phyloP scores from a whole-genome alignment of 2,888 invertebrate species.

The Bibio marci region DNA sequence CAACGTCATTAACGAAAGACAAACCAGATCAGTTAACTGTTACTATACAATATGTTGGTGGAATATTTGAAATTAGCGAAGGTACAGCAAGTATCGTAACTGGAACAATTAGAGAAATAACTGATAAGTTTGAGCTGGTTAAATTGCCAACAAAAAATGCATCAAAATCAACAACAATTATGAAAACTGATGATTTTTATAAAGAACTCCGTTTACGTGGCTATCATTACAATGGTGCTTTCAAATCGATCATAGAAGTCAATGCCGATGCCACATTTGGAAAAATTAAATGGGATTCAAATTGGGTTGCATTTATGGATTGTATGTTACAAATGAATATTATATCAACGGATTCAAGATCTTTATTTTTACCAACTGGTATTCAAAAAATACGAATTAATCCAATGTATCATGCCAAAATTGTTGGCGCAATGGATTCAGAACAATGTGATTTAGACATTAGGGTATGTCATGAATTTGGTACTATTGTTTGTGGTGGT shows the following conservation, averaged over 20 bases:
- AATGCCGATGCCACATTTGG: constrained; percentile 24
- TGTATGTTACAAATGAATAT: constrained; percentile 73
- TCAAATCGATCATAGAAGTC: constrained; percentile 19
- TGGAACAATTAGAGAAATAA: constrained; percentile 44
- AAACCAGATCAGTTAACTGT: constrained; percentile 34
- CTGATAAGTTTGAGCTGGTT: constrained; percentile 23
- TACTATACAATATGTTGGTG: constrained; percentile 40
- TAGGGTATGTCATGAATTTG: constrained; percentile 17
- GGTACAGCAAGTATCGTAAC: constrained; percentile 50
- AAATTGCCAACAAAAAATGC: constrained; percentile 11
- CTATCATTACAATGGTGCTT: constrained; percentile 37
- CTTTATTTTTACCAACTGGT: constrained; percentile 59
- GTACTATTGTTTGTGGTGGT: constrained; percentile 44
- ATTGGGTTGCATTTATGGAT: constrained; percentile 82
- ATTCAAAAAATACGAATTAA: constrained; percentile 46
- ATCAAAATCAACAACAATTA: constrained; percentile 15
- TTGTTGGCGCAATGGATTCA: constrained; percentile 27
- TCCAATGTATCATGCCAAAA: constrained; percentile 39
- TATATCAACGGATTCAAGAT: constrained; percentile 46
- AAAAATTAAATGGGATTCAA: constrained; percentile 49
- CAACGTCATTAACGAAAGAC: constrained; percentile 59
- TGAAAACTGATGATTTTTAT: constrained; percentile 48
- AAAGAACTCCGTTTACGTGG: constrained; percentile 53
- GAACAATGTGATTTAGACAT: constrained; percentile 22
- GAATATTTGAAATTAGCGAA: constrained; percentile 48